A percentile compares a stretch with the other conserved stretches of the same genome.
Evolutionary conservation across 2,888 invertebrate species (phyloP).

Genomic region (Alcis repandata): DNA sequence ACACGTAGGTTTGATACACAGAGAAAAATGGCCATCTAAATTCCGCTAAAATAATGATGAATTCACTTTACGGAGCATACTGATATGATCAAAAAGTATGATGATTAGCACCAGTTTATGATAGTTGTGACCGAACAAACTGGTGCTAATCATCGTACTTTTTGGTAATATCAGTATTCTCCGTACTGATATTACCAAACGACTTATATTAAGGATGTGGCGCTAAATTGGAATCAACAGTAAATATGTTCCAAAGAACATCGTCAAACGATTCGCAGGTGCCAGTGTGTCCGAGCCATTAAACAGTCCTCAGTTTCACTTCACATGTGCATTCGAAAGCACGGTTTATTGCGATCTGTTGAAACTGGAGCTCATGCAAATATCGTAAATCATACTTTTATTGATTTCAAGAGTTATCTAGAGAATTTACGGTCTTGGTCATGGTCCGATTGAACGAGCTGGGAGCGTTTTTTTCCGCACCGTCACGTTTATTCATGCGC

Average conservation of each 20-base stretch:
- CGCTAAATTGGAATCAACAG: background rate
- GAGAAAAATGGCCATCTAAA: too few relatives aligned
- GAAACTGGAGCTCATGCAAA: slow-evolving; percentile 28
- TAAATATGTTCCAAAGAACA: background rate
- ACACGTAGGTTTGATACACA: too few relatives aligned
- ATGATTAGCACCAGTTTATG: too few relatives aligned
- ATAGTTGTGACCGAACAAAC: too few relatives aligned
- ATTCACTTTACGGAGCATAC: too few relatives aligned
- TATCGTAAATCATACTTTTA: slow-evolving; percentile 29
- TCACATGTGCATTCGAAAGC: slow-evolving; percentile 55
- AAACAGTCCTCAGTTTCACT: slow-evolving; percentile 32
- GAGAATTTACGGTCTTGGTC: slow-evolving; percentile 12
- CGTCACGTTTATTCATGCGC: background rate
- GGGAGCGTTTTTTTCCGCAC: background rate
- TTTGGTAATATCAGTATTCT: too few relatives aligned
- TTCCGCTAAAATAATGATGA: too few relatives aligned
- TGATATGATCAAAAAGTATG: too few relatives aligned
- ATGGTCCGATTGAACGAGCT: background rate
- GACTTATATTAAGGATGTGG: too few relatives aligned
- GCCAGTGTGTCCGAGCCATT: slow-evolving; percentile 1
- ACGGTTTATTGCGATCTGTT: slow-evolving; percentile 30
- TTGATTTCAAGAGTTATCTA: slow-evolving; percentile 19
- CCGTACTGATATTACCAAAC: too few relatives aligned
- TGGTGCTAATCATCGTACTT: too few relatives aligned
- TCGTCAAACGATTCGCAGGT: background rate